Evolutionary conservation across 1,140 invertebrate species (phyloP).

Genomic region (Brachionus sp.): DNA sequence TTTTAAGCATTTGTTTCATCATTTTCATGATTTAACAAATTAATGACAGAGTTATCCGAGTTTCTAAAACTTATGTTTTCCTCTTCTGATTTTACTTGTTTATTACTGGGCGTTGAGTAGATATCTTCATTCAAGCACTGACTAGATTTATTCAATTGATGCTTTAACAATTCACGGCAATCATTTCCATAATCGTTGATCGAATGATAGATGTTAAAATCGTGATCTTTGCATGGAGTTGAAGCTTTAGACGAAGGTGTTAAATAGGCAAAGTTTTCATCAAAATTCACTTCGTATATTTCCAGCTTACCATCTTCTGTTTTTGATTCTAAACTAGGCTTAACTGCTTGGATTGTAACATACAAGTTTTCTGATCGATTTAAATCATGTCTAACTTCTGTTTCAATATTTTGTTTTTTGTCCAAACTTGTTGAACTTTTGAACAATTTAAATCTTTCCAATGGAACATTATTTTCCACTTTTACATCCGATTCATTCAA

Average conservation of each 20-base stretch:
- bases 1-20: conserved; percentile 12
- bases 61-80: neutral
- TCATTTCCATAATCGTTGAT: conserved; percentile 30
- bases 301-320: conserved; percentile 16
- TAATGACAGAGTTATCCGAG: conserved; percentile 2
- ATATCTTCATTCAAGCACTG: neutral
- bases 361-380: conserved; percentile 32
- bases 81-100: neutral
- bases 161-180: neutral
- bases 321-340: neutral
- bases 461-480: neutral
- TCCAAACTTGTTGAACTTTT: neutral
- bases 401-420: neutral
- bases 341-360: neutral
- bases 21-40: conserved; percentile 15
- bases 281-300: conserved; percentile 41
- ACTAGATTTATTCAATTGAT: conserved; percentile 20
- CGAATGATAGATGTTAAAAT: conserved; percentile 22
- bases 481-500: conserved; percentile 13
- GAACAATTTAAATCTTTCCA: neutral
- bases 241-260: neutral
- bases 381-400: neutral
- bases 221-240: neutral
- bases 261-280: conserved; percentile 27
- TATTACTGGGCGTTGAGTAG: conserved; percentile 14